These are phyloP conservation scores for Catharus minimus DNA, from an alignment of 2,113 vertebrate genomes.

Conservation along the genomic window DNA sequence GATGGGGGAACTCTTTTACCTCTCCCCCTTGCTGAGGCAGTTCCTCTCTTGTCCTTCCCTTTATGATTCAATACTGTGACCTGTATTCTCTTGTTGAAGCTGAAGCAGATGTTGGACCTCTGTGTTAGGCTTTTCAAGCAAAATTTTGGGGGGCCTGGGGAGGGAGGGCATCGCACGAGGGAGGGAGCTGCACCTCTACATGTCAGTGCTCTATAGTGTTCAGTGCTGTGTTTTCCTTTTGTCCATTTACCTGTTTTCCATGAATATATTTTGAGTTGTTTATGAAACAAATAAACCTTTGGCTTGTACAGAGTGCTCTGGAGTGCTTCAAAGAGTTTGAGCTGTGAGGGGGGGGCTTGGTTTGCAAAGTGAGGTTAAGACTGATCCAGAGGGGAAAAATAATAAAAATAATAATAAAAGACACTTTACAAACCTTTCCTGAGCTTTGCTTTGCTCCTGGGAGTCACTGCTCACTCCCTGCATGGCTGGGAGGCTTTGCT, in stretches of 20 bases:
- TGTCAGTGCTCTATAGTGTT: constrained; percentile 71
- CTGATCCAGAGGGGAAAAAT: not conserved
- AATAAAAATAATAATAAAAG: not conserved
- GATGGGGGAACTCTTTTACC: constrained; percentile 15
- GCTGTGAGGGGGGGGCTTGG: not conserved
- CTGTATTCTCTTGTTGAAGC: constrained; percentile 62
- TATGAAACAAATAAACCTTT: constrained; percentile 76
- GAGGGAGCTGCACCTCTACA: constrained; percentile 72
- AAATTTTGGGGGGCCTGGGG: constrained; percentile 21
- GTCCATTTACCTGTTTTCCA: constrained; percentile 80
- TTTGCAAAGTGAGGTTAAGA: not conserved
- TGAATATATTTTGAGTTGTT: constrained; percentile 79
- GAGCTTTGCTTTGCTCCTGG: not conserved
- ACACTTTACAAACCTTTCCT: not conserved
- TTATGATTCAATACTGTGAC: constrained; percentile 75
- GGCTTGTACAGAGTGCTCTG: constrained; percentile 61
- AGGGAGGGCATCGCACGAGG: constrained; percentile 52
- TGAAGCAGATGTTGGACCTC: constrained; percentile 62
- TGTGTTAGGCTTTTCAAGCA: constrained; percentile 65
- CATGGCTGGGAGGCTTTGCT: not conserved
- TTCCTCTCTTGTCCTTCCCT: constrained; percentile 36
- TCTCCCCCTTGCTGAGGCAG: not conserved
- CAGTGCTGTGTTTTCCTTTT: constrained; percentile 74
- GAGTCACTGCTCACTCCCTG: not conserved
- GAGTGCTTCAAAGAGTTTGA: not conserved